phyloP scores from a whole-genome alignment of 2,113 vertebrate species.

The Rhipidura dahli region DNA sequence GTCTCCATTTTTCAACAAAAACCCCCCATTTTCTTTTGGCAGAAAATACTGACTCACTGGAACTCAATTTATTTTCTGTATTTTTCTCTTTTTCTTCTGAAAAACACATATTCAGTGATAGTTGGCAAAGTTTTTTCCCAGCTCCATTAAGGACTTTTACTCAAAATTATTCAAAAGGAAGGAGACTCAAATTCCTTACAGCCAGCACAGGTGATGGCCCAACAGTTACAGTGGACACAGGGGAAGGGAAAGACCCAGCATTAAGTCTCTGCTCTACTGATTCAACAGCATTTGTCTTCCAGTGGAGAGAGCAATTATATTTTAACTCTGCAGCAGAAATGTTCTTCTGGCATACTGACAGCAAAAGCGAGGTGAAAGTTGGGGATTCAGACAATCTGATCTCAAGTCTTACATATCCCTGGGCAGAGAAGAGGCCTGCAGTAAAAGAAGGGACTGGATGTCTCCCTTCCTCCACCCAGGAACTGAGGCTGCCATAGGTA shows the following conservation, averaged over 20 bases:
- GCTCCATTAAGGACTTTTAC: neutral
- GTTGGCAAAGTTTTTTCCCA: neutral
- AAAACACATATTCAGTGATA: neutral
- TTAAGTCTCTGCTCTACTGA: neutral
- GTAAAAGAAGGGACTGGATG: neutral
- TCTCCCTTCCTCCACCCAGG: fast-evolving
- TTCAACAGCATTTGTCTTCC: neutral
- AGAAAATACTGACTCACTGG: neutral
- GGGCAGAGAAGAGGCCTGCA: neutral
- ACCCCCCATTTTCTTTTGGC: neutral
- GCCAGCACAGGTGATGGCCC: neutral
- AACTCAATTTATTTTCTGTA: neutral
- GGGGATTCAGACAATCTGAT: neutral
- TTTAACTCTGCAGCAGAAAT: neutral
- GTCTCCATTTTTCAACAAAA: neutral
- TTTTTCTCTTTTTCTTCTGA: neutral
- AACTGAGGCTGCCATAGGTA: neutral
- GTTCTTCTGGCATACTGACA: neutral
- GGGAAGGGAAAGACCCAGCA: neutral
- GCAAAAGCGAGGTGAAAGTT: neutral
- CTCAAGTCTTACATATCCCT: too few relatives aligned
- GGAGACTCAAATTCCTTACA: neutral
- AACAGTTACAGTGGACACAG: neutral
- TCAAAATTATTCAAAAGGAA: neutral
- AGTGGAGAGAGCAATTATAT: neutral